These are phyloP conservation scores for Idaea straminata DNA, from an alignment of 2,888 invertebrate species.

Conservation along the genomic window DNA sequence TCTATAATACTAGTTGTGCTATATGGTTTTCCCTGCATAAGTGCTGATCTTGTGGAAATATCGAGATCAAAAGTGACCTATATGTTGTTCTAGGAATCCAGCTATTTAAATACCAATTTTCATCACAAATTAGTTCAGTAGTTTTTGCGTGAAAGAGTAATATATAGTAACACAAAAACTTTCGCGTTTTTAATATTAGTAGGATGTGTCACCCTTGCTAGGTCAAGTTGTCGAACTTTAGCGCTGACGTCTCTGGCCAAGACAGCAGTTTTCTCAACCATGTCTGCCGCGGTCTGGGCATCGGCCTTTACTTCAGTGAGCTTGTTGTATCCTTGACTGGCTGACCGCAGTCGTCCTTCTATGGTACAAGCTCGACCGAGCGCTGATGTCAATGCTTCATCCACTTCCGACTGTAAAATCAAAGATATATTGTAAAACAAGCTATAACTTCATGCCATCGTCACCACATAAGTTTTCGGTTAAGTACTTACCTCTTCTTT, in stretches of 20 bases:
- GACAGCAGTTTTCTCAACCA: constrained; percentile 92
- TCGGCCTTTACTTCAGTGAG: constrained; percentile 88
- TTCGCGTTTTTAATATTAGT: too few species aligned
- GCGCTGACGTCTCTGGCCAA: constrained; percentile 96
- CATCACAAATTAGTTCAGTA: too few species aligned
- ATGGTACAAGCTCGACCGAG: constrained; percentile 87
- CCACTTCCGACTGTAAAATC: constrained; percentile 81
- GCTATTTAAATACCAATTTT: too few species aligned
- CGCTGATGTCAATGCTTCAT: constrained; percentile 84
- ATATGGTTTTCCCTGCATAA: neutral
- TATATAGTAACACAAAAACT: too few species aligned
- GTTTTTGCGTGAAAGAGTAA: too few species aligned
- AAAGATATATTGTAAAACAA: constrained; percentile 4
- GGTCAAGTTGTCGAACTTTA: constrained; percentile 95
- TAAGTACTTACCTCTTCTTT: constrained; percentile 75
- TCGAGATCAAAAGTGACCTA: neutral
- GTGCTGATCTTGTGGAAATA: too few species aligned
- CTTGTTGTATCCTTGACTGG: constrained; percentile 90
- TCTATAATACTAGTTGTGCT: neutral
- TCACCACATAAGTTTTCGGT: constrained; percentile 19
- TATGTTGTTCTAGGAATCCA: neutral
- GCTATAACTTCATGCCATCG: constrained; percentile 11
- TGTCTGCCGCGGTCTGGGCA: constrained; percentile 89
- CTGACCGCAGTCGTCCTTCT: constrained; percentile 88
- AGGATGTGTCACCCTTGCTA: constrained; percentile 86